Base-by-base conservation (phyloP, 2,888 invertebrate species). In the Idaea biselata region DNA sequence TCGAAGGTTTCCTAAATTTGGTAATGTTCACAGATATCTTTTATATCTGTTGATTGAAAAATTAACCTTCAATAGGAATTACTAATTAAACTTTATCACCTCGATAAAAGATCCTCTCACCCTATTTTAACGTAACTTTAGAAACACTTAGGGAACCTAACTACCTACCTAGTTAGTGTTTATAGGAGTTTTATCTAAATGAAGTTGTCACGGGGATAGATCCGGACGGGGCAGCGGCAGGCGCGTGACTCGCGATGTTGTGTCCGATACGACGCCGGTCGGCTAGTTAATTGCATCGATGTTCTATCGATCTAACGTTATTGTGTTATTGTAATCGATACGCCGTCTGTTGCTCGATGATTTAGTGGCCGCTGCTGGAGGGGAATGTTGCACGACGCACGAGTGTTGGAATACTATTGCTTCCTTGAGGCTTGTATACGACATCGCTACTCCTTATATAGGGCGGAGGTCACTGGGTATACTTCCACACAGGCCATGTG, bases 191-290 rank as follows among this genome's bases (percentile, higher is more conserved):
- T n/a, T 77, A 80, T 80, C 80, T 80, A 76, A 80, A 84, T 79
- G 82, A 82, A 81, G 74, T 75, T 75, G 77, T 82, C 82, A 82
- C 83, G 81, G 67, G 64, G 68, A 67, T 71, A 78, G 79, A 77
- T 75, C 74, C 73, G 73, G 70, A 63, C 32, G 11, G 44, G 44
- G 14, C 14, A 32, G 44, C 0, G 14, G 44, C 11, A 44, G 44
- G 44, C 11, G 44, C 44, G 44, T 74, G 73, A 69, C 61, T 44
- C 44, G 8, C 44, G 44, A 44, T 44, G 44, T 11, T 44, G 44
- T 8, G 44, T 32, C 58, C 56, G 55, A 53, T 63, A 44, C 44
- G 32, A 33, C 65, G n/a, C n/a, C n/a, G n/a, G n/a, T 69, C 67
- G 66, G n/a, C n/a, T n/a, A 68, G 75, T 77, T 83, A 81, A 84